A percentile compares a stretch with the other conserved stretches of the same genome.
Evolutionary conservation across 2,888 invertebrate genomes (phyloP).

Genomic region (Fragum fragum): DNA sequence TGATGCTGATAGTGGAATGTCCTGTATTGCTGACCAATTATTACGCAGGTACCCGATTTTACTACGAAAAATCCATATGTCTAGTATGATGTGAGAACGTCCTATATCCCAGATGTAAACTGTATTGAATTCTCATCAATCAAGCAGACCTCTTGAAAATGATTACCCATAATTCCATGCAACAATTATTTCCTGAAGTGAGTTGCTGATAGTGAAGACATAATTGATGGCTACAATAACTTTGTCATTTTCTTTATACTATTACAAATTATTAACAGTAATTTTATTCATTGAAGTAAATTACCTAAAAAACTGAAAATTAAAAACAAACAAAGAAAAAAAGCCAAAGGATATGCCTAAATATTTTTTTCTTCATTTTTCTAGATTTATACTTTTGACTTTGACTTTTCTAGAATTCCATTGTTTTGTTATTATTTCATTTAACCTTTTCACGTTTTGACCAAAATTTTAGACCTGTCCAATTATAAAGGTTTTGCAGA

Average conservation of each 20-base stretch:
- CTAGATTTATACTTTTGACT: too few relatives aligned
- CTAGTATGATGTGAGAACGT: constrained; percentile 27
- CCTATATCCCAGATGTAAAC: constrained; percentile 14
- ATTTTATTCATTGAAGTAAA: neutral
- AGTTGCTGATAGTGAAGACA: constrained; percentile 20
- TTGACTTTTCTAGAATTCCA: too few relatives aligned
- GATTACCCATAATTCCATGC: constrained; percentile 33
- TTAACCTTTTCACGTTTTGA: too few relatives aligned
- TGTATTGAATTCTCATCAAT: constrained; percentile 32
- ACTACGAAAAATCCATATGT: constrained; percentile 27
- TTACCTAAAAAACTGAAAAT: too few relatives aligned
- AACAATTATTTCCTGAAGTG: constrained; percentile 26
- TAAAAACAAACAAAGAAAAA: too few relatives aligned
- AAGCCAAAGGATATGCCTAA: too few relatives aligned
- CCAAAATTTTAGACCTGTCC: too few relatives aligned
- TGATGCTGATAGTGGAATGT: constrained; percentile 5
- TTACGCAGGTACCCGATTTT: constrained; percentile 6
- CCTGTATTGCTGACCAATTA: constrained; percentile 8
- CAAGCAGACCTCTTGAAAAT: constrained; percentile 30
- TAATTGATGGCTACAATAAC: constrained; percentile 24
- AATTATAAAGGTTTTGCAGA: too few relatives aligned
- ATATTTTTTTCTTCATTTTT: too few relatives aligned
- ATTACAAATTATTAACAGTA: neutral
- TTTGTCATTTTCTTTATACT: constrained; percentile 12
- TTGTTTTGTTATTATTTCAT: too few relatives aligned